Evolutionary conservation across 2,113 vertebrate genomes (phyloP).

Genomic region (human): DNA sequence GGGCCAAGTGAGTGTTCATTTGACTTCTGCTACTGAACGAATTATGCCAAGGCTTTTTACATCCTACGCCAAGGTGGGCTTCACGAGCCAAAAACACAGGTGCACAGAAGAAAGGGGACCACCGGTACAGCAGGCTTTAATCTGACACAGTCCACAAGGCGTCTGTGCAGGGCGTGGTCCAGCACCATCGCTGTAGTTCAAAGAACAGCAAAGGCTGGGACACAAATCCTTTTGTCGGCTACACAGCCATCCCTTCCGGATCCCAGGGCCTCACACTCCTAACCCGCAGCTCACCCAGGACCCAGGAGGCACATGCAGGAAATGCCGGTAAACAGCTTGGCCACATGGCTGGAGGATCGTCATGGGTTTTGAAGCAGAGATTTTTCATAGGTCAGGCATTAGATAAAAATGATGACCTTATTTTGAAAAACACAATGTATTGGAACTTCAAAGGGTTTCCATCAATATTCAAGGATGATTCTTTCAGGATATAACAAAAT

Average conservation of each 20-base stretch:
- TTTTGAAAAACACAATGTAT: background rate
- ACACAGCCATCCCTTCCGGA: fast-evolving
- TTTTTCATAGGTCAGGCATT: background rate
- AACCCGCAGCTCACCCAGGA: background rate
- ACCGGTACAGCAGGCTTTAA: background rate
- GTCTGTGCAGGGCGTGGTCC: no score
- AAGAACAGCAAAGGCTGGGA: background rate
- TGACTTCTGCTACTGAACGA: background rate
- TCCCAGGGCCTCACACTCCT: background rate
- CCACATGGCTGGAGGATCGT: fast-evolving
- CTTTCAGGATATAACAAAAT: constrained; percentile 29
- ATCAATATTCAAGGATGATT: constrained; percentile 11
- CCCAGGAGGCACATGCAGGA: background rate
- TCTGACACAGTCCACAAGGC: background rate
- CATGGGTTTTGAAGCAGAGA: background rate
- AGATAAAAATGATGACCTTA: constrained; percentile 15
- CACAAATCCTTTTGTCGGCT: fast-evolving
- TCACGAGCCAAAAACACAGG: background rate
- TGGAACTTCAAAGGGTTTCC: background rate
- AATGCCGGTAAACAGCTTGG: fast-evolving
- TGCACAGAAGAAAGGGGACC: fast-evolving
- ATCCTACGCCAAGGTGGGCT: background rate
- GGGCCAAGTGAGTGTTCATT: fast-evolving
- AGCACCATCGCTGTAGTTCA: fast-evolving
- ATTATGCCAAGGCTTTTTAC: background rate